phyloP scores from a whole-genome alignment of 2,797 vertebrate genomes.

The Lepilemur ruficaudatus region DNA sequence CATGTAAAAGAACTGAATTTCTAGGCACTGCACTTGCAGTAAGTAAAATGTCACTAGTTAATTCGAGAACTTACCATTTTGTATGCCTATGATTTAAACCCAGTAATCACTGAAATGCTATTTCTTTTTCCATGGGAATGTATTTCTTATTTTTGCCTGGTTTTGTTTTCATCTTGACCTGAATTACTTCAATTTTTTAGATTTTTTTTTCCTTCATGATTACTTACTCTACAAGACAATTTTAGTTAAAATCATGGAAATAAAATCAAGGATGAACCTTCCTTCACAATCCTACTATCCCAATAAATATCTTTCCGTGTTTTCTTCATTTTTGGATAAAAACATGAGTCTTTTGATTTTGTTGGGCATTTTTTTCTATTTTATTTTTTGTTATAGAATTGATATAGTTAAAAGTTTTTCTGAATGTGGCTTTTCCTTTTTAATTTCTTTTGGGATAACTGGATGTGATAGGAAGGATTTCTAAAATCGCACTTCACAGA shows the following conservation, averaged over 20 bases:
- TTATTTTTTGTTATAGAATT: not conserved
- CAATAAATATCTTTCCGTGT: not conserved
- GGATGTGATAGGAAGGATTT: not conserved
- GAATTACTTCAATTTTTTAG: not conserved
- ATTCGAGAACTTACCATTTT: not conserved
- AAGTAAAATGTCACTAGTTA: not conserved
- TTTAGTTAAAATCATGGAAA: not conserved
- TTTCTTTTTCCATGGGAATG: not conserved
- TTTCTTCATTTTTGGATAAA: not conserved
- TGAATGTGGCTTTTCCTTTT: not conserved
- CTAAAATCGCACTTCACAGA: not conserved
- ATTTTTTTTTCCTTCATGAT: not conserved
- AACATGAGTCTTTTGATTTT: not conserved
- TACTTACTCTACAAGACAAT: not conserved
- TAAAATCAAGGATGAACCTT: not conserved
- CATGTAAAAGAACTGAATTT: not conserved
- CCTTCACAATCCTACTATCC: not conserved
- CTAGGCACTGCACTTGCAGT: not conserved
- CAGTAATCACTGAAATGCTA: not conserved
- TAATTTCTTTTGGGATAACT: not conserved
- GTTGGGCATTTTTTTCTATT: not conserved
- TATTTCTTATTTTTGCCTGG: not conserved
- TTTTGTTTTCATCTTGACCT: conserved; percentile 1
- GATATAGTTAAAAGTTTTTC: not conserved
- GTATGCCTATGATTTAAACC: not conserved